Evolutionary conservation across 1,140 invertebrate genomes (phyloP).

Genomic region (Drosophila burlai): DNA sequence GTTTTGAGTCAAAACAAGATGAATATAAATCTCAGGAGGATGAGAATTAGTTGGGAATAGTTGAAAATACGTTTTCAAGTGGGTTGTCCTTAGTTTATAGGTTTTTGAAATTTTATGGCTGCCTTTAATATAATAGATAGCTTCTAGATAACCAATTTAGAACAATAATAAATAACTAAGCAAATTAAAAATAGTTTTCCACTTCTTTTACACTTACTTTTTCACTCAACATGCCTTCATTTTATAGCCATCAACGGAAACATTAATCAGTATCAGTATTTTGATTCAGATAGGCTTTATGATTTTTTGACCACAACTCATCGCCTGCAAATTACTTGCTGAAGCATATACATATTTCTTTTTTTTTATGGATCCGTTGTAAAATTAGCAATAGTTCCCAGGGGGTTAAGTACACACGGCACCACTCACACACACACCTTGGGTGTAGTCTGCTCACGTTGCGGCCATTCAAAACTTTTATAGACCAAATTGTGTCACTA

Average conservation of each 20-base stretch:
- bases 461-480: constrained; percentile 76
- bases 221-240: not conserved
- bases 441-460: constrained; percentile 51
- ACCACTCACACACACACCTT: constrained; percentile 18
- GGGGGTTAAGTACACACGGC: not conserved
- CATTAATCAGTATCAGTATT: constrained; percentile 17
- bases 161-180: not conserved
- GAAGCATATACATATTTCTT: constrained; percentile 2
- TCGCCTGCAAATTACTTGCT: constrained; percentile 8
- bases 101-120: not conserved
- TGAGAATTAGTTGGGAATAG: not conserved
- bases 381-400: constrained; percentile 35
- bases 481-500: constrained; percentile 70
- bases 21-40: not conserved
- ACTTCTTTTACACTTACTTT: not conserved
- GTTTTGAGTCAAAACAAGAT: not conserved
- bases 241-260: constrained; percentile 1
- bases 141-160: not conserved
- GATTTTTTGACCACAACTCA: constrained; percentile 2
- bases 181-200: not conserved
- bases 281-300: constrained; percentile 17
- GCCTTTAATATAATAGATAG: too few relatives aligned
- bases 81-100: not conserved
- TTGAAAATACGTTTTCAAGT: not conserved
- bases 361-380: constrained; percentile 26